phyloP scores from a whole-genome alignment of 2,888 invertebrate species.

The Fragum sueziense region DNA sequence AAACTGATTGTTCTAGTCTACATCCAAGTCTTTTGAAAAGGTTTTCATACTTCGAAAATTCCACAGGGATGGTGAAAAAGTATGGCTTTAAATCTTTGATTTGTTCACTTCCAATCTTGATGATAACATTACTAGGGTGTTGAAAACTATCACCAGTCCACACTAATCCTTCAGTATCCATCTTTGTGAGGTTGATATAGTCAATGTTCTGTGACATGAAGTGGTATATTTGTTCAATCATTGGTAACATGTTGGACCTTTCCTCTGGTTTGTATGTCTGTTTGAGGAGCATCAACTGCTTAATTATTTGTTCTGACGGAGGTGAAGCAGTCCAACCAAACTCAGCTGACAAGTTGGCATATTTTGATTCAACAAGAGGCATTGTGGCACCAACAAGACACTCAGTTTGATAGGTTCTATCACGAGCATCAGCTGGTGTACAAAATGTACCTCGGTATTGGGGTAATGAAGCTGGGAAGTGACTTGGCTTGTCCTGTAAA shows the following conservation, averaged over 20 bases:
- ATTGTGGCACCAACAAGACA: constrained; percentile 41
- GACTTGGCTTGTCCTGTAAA: not conserved
- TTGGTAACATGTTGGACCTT: constrained; percentile 35
- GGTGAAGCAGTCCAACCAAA: constrained; percentile 34
- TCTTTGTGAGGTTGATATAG: not conserved
- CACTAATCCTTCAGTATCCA: constrained; percentile 13
- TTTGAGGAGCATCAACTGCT: constrained; percentile 40
- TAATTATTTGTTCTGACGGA: constrained; percentile 15
- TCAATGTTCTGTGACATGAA: not conserved
- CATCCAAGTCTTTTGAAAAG: constrained; percentile 50
- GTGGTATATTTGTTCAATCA: constrained; percentile 19
- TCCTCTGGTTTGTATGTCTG: constrained; percentile 19
- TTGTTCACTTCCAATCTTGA: constrained; percentile 1
- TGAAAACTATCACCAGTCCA: constrained; percentile 60
- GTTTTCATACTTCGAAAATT: constrained; percentile 30
- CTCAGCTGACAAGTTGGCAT: not conserved
- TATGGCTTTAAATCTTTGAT: constrained; percentile 55
- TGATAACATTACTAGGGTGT: constrained; percentile 26
- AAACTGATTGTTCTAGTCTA: constrained; percentile 26
- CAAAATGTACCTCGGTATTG: constrained; percentile 31
- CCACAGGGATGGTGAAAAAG: constrained; percentile 45
- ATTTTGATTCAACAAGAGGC: constrained; percentile 27
- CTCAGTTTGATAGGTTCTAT: constrained; percentile 7
- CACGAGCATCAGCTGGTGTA: constrained; percentile 30
- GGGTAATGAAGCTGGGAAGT: constrained; percentile 34